Conservation (phyloP, 2,888 invertebrate genomes). For the Gymnocheta viridis region DNA sequence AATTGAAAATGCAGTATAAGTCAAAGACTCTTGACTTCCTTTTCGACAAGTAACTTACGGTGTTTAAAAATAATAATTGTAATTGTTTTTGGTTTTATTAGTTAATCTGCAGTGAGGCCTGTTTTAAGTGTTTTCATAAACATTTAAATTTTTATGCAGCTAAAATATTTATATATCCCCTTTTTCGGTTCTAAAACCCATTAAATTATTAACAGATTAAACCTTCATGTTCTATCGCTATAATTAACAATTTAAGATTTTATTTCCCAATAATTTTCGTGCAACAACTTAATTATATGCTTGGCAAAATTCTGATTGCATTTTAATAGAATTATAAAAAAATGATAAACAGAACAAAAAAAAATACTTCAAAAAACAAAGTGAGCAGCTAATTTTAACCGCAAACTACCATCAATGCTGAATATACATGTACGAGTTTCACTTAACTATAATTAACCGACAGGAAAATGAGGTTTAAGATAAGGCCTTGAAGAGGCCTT, state of each 20-base stretch:
- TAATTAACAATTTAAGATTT: constrained; percentile 18
- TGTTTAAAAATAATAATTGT: too few relatives aligned
- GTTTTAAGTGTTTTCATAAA: too few relatives aligned
- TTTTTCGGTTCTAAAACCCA: neutral
- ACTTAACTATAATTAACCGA: neutral
- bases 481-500: neutral
- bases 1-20: too few relatives aligned
- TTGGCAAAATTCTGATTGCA: constrained; percentile 37
- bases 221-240: neutral
- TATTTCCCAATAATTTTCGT: neutral
- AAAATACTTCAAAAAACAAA: neutral
- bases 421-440: too few relatives aligned
- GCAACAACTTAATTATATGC: constrained; percentile 31
- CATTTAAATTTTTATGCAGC: too few relatives aligned
- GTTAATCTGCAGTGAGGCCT: too few relatives aligned
- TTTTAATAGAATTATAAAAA: constrained; percentile 47
- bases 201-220: neutral
- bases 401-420: neutral
- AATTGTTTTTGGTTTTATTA: too few relatives aligned
- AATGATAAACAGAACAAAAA: neutral
- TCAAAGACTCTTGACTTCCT: too few relatives aligned
- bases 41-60: too few relatives aligned
- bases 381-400: constrained; percentile 8
- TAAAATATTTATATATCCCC: neutral
- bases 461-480: neutral